Conservation (phyloP, 2,888 invertebrate species). For the Hyposoter dolosus region DNA sequence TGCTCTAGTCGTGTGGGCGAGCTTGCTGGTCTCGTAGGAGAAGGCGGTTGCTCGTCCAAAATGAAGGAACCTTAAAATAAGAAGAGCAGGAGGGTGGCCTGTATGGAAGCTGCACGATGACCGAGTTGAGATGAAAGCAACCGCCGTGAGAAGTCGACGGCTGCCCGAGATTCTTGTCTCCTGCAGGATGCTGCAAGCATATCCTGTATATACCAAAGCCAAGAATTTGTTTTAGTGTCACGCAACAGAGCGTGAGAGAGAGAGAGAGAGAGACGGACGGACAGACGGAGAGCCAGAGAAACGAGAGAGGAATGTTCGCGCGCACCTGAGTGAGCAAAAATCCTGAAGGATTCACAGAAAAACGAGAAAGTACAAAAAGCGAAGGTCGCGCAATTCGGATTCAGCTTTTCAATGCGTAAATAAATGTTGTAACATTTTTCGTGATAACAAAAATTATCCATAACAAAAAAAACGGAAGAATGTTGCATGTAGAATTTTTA, state of each 20-base stretch:
- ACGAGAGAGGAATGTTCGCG: constrained; percentile 13
- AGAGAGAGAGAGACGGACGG: background rate
- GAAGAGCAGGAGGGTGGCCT: constrained; percentile 64
- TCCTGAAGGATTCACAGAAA: background rate
- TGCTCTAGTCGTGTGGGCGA: constrained; percentile 3
- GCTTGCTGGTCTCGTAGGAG: background rate
- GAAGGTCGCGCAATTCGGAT: constrained; percentile 15
- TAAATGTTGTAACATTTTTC: too few species aligned
- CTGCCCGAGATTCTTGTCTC: constrained; percentile 84
- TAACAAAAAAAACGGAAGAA: background rate
- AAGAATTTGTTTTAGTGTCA: constrained; percentile 81
- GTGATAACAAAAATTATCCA: background rate
- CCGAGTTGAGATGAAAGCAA: constrained; percentile 80
- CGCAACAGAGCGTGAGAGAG: constrained; percentile 44
- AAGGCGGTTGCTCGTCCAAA: constrained; percentile 57
- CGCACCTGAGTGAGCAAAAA: constrained; percentile 21
- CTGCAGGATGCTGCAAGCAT: constrained; percentile 78
- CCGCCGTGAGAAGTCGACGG: constrained; percentile 84
- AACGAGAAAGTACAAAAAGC: constrained; percentile 14
- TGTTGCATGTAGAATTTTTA: too few species aligned
- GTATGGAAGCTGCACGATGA: constrained; percentile 76
- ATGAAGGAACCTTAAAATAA: constrained; percentile 60
- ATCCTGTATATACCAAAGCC: constrained; percentile 64
- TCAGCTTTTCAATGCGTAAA: background rate
- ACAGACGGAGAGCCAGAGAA: background rate